A percentile compares a stretch with the other conserved stretches of the same genome.
These are phyloP conservation scores for Botia kubotai DNA, from an alignment of 2,797 vertebrate species.

Conservation along the genomic window DNA sequence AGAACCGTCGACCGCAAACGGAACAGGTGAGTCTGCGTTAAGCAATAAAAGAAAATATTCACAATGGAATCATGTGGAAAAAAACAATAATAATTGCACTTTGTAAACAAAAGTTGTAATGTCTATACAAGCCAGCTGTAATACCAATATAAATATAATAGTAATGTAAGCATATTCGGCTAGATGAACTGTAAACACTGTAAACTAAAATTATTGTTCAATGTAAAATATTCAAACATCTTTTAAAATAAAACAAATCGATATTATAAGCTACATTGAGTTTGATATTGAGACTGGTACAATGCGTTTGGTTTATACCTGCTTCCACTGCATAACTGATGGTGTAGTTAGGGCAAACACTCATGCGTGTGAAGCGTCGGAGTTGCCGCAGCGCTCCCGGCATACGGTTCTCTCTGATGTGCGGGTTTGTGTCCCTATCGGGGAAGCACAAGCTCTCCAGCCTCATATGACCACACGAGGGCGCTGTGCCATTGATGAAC, in stretches of 20 bases:
- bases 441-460: constrained; percentile 87
- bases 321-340: constrained; percentile 85
- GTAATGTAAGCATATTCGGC: background rate
- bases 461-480: constrained; percentile 80
- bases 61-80: constrained; percentile 60
- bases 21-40: constrained; percentile 72
- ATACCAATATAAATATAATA: background rate
- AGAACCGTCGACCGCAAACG: constrained; percentile 83
- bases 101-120: constrained; percentile 67
- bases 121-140: too few relatives aligned
- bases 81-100: constrained; percentile 75
- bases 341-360: constrained; percentile 88
- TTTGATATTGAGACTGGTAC: background rate
- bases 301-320: constrained; percentile 76
- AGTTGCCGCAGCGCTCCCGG: constrained; percentile 87
- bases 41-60: background rate
- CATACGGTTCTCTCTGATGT: constrained; percentile 91
- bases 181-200: too few relatives aligned
- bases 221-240: too few relatives aligned
- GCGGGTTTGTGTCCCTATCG: constrained; percentile 84
- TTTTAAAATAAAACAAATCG: too few relatives aligned
- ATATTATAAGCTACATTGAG: too few relatives aligned
- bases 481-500: constrained; percentile 85
- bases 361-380: constrained; percentile 77
- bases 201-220: too few relatives aligned